Evolutionary conservation across 2,797 vertebrate genomes (phyloP).

Genomic region (Pangasius krempfi): DNA sequence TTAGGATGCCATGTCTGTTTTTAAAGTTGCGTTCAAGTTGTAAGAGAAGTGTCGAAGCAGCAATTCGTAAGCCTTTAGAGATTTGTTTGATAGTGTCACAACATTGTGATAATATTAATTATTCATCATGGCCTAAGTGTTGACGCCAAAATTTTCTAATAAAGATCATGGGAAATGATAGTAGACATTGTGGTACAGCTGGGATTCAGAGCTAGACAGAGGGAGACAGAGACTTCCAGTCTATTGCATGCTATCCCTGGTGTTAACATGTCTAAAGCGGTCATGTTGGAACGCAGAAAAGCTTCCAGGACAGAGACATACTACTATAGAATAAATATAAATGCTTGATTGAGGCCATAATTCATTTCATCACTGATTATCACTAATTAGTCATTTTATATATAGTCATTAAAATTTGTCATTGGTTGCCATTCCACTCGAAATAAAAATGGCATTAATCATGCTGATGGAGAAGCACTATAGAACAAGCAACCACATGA

Average conservation of each 20-base stretch:
- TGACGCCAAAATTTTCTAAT: background rate
- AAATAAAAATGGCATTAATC: background rate
- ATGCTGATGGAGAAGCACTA: background rate
- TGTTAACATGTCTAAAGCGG: background rate
- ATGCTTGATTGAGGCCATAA: background rate
- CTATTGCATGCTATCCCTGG: background rate
- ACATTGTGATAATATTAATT: background rate
- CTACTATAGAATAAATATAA: background rate
- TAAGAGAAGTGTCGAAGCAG: background rate
- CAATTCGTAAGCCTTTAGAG: background rate
- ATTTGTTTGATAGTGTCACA: background rate
- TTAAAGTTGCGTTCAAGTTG: background rate
- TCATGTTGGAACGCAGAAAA: background rate
- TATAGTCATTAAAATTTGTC: background rate
- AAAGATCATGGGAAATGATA: background rate
- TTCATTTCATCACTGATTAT: background rate
- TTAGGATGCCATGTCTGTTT: constrained; percentile 1
- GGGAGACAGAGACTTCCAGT: background rate
- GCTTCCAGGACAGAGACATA: background rate
- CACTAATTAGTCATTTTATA: background rate
- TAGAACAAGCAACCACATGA: background rate
- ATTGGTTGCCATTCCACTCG: background rate
- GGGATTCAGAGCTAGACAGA: background rate
- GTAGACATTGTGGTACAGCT: background rate
- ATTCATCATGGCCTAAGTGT: background rate